These are phyloP conservation scores for Pelodiscus sinensis DNA, from an alignment of 2,113 vertebrate genomes.

Conservation along the genomic window DNA sequence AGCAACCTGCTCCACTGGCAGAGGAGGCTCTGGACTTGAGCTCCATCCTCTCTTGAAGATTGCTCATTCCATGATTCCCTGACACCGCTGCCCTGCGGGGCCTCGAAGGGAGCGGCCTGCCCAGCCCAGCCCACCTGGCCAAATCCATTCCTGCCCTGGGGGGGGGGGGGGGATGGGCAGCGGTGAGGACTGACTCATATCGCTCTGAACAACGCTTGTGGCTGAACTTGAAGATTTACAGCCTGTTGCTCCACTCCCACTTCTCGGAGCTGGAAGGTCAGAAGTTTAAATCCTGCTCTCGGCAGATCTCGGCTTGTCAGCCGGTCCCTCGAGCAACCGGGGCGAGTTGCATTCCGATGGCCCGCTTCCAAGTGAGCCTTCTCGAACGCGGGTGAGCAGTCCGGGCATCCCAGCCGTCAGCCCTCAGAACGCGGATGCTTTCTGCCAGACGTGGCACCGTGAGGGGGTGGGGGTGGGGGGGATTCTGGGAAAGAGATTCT, in stretches of 20 bases:
- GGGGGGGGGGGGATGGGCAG: not conserved
- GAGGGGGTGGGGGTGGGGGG: too few relatives aligned
- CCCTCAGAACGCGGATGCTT: not conserved
- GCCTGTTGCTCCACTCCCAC: not conserved
- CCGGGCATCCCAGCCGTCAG: not conserved
- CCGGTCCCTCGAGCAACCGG: not conserved
- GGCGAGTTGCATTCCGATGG: not conserved
- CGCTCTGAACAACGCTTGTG: not conserved
- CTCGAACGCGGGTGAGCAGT: not conserved
- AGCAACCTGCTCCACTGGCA: not conserved
- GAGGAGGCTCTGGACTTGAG: not conserved
- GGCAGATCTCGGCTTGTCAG: not conserved
- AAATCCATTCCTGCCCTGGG: not conserved
- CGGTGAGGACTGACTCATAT: not conserved
- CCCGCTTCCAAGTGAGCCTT: slow-evolving; percentile 4
- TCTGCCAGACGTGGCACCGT: not conserved
- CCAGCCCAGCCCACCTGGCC: not conserved
- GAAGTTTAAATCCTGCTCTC: slow-evolving; percentile 30
- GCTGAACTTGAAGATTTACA: slow-evolving; percentile 5
- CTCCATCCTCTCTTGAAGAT: not conserved
- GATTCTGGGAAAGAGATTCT: not conserved
- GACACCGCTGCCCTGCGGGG: not conserved
- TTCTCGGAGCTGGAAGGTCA: slow-evolving; percentile 3
- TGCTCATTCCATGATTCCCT: not conserved
- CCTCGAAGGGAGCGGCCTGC: fast-evolving